Percentiles rank a stretch among this genome's conserved stretches.
Evolutionary conservation across 2,113 vertebrate genomes (phyloP).

Genomic region (Acanthochromis polyacanthus): DNA sequence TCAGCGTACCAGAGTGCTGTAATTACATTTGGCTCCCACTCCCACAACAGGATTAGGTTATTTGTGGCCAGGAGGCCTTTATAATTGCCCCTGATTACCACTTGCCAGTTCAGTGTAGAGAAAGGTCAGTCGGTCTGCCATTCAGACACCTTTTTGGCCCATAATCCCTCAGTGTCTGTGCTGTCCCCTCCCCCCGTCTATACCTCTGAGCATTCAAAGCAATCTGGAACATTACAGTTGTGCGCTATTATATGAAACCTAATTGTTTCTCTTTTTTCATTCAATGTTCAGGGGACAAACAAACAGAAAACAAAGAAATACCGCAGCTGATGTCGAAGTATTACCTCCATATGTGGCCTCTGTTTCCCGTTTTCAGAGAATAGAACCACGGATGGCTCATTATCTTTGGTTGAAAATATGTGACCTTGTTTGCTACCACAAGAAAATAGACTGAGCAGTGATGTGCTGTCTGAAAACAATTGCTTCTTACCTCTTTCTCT

Average conservation of each 20-base stretch:
- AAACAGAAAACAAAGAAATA: conserved; percentile 42
- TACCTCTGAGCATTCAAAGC: conserved; percentile 34
- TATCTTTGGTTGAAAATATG: conserved; percentile 61
- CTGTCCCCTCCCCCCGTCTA: conserved; percentile 11
- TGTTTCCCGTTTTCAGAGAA: conserved; percentile 29
- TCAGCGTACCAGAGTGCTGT: conserved; percentile 64
- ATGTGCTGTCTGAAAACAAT: conserved; percentile 82
- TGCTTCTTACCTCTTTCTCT: conserved; percentile 71
- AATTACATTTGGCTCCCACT: conserved; percentile 78
- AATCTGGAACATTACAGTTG: conserved; percentile 39
- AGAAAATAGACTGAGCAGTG: conserved; percentile 69
- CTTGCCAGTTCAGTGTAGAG: conserved; percentile 65
- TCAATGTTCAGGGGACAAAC: conserved; percentile 16
- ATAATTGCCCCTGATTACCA: conserved; percentile 81
- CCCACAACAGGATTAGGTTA: conserved; percentile 79
- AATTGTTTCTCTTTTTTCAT: conserved; percentile 46
- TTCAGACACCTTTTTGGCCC: conserved; percentile 72
- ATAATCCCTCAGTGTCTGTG: conserved; percentile 60
- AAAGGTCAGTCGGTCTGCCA: conserved; percentile 76
- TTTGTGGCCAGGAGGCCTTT: conserved; percentile 72
- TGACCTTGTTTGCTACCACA: conserved; percentile 67
- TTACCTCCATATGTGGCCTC: conserved; percentile 50
- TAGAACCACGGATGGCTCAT: conserved; percentile 54
- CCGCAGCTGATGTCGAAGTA: conserved; percentile 14
- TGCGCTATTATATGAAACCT: conserved; percentile 54